Conservation (phyloP, 2,888 invertebrate species). For the Euplagia quadripunctaria region DNA sequence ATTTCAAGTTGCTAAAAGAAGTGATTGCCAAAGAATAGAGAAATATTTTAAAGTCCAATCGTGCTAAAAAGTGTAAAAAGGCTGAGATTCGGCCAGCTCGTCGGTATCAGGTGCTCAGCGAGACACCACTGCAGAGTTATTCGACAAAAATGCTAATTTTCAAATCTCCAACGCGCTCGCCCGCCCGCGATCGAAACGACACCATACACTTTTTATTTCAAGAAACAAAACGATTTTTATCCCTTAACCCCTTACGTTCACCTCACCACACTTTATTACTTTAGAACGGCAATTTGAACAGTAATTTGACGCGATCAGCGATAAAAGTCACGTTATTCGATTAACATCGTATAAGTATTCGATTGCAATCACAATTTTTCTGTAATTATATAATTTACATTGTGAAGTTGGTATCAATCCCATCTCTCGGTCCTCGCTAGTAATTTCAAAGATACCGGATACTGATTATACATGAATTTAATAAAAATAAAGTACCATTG, state of each 20-base stretch:
- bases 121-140: conserved; percentile 85
- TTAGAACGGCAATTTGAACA: conserved; percentile 57
- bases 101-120: conserved; percentile 82
- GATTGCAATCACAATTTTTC: conserved; percentile 78
- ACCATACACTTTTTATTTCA: conserved; percentile 75
- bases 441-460: conserved; percentile 80
- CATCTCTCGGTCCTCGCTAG: conserved; percentile 75
- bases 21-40: conserved; percentile 64
- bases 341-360: conserved; percentile 72
- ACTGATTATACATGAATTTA: conserved; percentile 78
- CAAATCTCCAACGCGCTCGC: conserved; percentile 83
- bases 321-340: conserved; percentile 73
- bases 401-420: conserved; percentile 73
- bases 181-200: conserved; percentile 78
- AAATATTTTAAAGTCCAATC: conserved; percentile 81
- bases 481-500: conserved; percentile 71
- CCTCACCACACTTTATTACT: conserved; percentile 43
- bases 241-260: conserved; percentile 47
- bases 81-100: conserved; percentile 71
- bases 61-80: conserved; percentile 75
- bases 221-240: conserved; percentile 62
- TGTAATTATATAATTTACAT: conserved; percentile 86
- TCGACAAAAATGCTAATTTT: conserved; percentile 87
- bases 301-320: conserved; percentile 65
- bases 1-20: conserved; percentile 48